Evolutionary conservation across 2,797 vertebrate genomes (phyloP), one percentile per base, ranked within the genome.

Genomic region (Intellagama lesueurii): DNA sequence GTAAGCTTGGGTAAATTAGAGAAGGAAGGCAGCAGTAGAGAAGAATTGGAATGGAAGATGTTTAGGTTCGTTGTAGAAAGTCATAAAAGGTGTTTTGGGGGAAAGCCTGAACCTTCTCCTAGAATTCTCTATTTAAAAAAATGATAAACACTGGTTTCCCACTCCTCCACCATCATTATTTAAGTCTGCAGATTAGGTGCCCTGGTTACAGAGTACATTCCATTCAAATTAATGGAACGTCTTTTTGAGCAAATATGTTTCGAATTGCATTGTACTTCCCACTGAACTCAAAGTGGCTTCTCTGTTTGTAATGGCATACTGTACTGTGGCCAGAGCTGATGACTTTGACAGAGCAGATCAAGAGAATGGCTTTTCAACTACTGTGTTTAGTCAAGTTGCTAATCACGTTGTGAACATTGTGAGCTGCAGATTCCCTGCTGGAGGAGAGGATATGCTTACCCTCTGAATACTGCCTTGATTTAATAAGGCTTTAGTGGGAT

Each of bases 401-500:
- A 96, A 95, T 95, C 95, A 96, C 94, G 94, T 95, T 87, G 81
- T 92, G 91, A 94, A 90, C 91, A 91, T 60, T 90, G 91, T 16
- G 0, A 87, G 81, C 88, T 94, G 88, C 90, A 93, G 90, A 93
- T 95, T 95, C 96, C 87, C 89, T 90, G 49, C 83, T 92, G 72
- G 92, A 89, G 90, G 68, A 87, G 82, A 87, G 92, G 12, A 72
- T 30, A 69, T 24, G 90, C 79, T 86, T 93, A 81, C 90, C 86
- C 40, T 70, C 91, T 94, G 95, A 96, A 95, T 94, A 94, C 89
- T 92, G 82, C 88, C 89, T 94, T 94, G 90, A 92, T 95, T 95
- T 96, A 95, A 94, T 91, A 91, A 96, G 88, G 83, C 85, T 94
- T 96, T 95, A 94, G 89, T 92, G 92, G 92, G 93, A 96, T 93